Evolutionary conservation across 2,113 vertebrate genomes (phyloP).

Genomic region (Pitta sordida): DNA sequence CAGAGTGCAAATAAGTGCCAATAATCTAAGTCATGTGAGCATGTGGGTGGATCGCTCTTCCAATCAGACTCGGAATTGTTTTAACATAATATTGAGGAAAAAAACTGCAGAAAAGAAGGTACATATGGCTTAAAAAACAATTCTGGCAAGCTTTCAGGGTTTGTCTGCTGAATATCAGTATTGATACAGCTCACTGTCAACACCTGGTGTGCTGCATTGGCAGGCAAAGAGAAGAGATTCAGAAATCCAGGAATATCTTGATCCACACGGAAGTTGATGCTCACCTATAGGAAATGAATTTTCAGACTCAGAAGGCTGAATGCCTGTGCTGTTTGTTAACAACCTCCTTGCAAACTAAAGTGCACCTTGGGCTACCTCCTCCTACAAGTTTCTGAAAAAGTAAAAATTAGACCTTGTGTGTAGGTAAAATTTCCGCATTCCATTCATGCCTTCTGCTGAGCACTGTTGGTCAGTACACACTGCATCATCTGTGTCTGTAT

Average conservation of each 20-base stretch:
- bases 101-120: not conserved
- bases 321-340: not conserved
- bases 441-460: not conserved
- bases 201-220: not conserved
- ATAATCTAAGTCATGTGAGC: fast-evolving
- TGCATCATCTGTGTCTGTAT: not conserved
- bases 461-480: not conserved
- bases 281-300: not conserved
- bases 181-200: not conserved
- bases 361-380: not conserved
- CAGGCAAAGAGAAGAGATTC: not conserved
- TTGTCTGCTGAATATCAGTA: not conserved
- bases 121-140: not conserved
- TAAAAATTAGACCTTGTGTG: not conserved
- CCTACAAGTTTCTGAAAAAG: not conserved
- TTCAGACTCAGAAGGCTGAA: not conserved
- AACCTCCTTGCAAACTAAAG: not conserved
- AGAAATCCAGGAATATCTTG: not conserved
- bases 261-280: not conserved
- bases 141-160: not conserved
- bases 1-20: not conserved
- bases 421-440: not conserved
- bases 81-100: not conserved
- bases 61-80: not conserved
- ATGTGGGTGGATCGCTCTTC: not conserved